These are phyloP conservation scores for Uria lomvia DNA, from an alignment of 2,113 vertebrate species.

Conservation along the genomic window DNA sequence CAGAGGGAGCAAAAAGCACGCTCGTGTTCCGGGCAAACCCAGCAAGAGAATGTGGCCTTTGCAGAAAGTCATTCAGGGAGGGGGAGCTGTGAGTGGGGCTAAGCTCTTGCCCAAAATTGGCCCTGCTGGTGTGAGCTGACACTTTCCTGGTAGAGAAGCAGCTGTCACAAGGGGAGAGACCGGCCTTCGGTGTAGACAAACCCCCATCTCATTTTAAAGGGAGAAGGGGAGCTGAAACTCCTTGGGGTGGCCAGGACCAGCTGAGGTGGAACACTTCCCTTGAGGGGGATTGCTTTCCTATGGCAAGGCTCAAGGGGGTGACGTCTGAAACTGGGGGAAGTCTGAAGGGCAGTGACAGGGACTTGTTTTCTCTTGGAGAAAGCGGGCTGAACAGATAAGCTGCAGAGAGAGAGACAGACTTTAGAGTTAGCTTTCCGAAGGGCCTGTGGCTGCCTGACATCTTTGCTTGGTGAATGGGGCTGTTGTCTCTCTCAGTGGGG, in stretches of 20 bases:
- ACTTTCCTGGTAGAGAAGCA: neutral
- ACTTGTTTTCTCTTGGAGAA: neutral
- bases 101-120: neutral
- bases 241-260: neutral
- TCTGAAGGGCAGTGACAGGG: neutral
- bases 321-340: neutral
- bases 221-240: neutral
- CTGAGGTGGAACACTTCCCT: neutral
- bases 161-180: neutral
- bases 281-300: neutral
- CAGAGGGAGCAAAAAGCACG: neutral
- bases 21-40: neutral
- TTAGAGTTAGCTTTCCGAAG: neutral
- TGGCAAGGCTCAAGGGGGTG: neutral
- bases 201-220: neutral
- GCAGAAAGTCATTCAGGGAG: neutral
- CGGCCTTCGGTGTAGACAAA: neutral
- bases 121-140: neutral
- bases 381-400: neutral
- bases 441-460: neutral
- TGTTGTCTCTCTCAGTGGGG: neutral
- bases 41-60: neutral
- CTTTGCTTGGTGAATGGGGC: conserved; percentile 17
- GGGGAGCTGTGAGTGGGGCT: neutral
- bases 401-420: neutral